Percentiles rank a stretch among this genome's conserved stretches.
phyloP scores from a whole-genome alignment of 2,113 vertebrate genomes.

The Grantiella picta region DNA sequence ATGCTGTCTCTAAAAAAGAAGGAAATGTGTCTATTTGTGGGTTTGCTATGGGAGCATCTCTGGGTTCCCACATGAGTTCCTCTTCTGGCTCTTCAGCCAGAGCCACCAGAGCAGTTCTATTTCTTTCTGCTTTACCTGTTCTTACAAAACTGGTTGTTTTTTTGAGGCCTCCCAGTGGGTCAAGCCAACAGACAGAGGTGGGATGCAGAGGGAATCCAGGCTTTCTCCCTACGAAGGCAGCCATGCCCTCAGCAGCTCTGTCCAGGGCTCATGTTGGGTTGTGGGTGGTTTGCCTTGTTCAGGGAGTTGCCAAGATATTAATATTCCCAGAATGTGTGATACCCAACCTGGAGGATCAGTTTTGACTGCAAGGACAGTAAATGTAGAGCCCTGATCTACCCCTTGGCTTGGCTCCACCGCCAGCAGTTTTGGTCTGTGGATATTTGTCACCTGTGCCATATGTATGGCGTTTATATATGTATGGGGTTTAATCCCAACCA shows the following conservation, averaged over 20 bases:
- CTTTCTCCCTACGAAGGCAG: not conserved
- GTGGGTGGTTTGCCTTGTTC: not conserved
- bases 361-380: not conserved
- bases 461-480: not conserved
- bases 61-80: not conserved
- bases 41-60: not conserved
- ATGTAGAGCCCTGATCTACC: not conserved
- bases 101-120: not conserved
- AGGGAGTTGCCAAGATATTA: not conserved
- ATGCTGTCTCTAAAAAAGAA: not conserved
- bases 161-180: not conserved
- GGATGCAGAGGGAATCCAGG: not conserved
- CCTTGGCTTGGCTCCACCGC: not conserved
- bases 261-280: accelerated
- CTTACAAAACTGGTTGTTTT: not conserved
- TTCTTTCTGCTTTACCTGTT: not conserved
- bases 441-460: not conserved
- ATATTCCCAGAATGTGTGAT: not conserved
- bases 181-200: not conserved
- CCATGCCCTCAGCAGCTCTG: not conserved
- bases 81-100: not conserved
- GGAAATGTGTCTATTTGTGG: not conserved
- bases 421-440: not conserved
- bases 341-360: not conserved
- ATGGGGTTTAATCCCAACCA: not conserved